Base-by-base conservation (phyloP, 2,113 vertebrate genomes). In the Leucoraja erinaceus region DNA sequence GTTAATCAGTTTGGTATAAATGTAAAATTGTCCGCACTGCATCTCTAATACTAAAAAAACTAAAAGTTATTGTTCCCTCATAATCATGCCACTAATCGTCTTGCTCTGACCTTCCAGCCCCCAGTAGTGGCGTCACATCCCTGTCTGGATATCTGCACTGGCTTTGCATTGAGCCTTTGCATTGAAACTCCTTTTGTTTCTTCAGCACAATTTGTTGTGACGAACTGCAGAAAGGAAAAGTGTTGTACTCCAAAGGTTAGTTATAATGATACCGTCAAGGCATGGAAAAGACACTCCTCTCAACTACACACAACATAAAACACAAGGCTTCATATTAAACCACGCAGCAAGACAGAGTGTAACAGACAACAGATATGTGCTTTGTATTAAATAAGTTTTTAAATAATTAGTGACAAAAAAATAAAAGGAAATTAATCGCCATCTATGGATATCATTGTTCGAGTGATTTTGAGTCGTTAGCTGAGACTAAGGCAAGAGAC, bases 331-430 rank as follows among this genome's bases (percentile, higher is more conserved):
- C 56, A 14, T 63, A 31, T 86, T 61, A 63, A 86, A 86, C 25
- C 81, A 61, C 6, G 54, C 4, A 75, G 74, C 75, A 31, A 31
- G 12, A n/a, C 75, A 77, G n/a, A 33, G 83, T 66, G 63, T 6
- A 31, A 5, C 59, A 63, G 12, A 66, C 14, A 31, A 16, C 12
- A 86, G 63, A 88, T 63, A 63, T 88, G 28, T 31, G 5, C 83
- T n/a, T 63, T 88, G 59, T n/a, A 63, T 88, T 63, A 88, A 88
- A 88, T 66, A 31, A 28, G n/a, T 66, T 63, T 12, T 88, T 31
- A 88, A 88, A 66, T 63, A 61, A 88, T 88, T 18, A 66, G 59
- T 88, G 28, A 88, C 28, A 47, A 84, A 66, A 70, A 86, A 86
- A 88, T 63, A 28, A 63, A 88, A 88, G 59, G 28, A 63, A 88